Evolutionary conservation across 2,888 invertebrate genomes (phyloP), one percentile per base, ranked within the genome.

Genomic region (Calameuta idolon): DNA sequence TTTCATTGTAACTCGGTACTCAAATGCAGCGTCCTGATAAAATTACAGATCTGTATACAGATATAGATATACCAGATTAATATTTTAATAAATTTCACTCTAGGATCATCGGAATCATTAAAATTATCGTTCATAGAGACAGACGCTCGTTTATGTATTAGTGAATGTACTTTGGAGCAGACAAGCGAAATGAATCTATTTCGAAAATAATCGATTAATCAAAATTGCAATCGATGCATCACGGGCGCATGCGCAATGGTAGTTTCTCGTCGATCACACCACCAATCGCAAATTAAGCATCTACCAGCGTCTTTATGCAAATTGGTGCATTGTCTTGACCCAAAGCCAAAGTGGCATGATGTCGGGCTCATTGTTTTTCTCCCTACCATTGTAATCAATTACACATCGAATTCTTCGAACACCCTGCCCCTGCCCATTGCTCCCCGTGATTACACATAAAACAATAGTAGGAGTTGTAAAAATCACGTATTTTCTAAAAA

Each of bases 291-390:
- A 74, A 33, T 74, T 15, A 74, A 37, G 11, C 74, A 34, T 55
- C 23, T 55, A 74, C n/a, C 74, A 23, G 23, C 34, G 74, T 34
- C 74, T 35, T 9, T 74, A 74, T 74, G 74, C 74, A 34, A 74
- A 74, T n/a, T 31, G 35, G 74, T 74, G 74, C 74, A 74, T 74
- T 35, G 74, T 74, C 74, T 74, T 74, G 35, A 74, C 74, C 74
- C 35, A 74, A 74, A 35, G 74, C 74, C 35, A 37, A 74, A 74
- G 74, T 74, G 35, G 74, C 74, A 34, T 34, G 74, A 74, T 35
- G 74, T 74, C 74, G 74, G n/a, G 34, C 35, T 37, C 74, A 74
- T 74, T 74, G 74, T 74, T 33, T 34, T 12, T 35, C 69, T 23
- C 55, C 55, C 55, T 9, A 2, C 55, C 23, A 55, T 23, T 55